These are phyloP conservation scores for Phainopepla nitens DNA, from an alignment of 2,113 vertebrate genomes.

Conservation along the genomic window DNA sequence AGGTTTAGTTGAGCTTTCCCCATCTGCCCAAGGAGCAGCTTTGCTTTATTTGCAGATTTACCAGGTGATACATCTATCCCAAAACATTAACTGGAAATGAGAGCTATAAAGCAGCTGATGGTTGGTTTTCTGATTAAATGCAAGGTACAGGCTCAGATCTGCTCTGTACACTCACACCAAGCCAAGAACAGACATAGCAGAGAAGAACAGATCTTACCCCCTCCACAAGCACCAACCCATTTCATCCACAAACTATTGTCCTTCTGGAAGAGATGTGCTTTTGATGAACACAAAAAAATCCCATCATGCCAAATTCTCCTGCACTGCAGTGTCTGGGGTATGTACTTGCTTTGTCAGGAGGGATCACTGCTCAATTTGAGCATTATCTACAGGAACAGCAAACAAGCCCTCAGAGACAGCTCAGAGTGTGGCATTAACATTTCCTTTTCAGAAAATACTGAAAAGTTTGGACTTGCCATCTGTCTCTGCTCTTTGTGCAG, in stretches of 20 bases:
- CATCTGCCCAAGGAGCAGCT: background rate
- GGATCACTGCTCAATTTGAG: background rate
- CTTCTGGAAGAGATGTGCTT: background rate
- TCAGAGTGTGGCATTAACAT: background rate
- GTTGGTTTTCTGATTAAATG: background rate
- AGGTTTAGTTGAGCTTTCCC: background rate
- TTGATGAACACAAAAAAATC: background rate
- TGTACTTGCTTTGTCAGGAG: background rate
- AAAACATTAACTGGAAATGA: background rate
- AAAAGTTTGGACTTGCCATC: background rate
- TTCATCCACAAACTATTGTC: background rate
- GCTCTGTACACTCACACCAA: background rate
- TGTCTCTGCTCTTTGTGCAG: background rate
- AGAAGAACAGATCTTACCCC: background rate
- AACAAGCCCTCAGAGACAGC: background rate
- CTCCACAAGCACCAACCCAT: background rate
- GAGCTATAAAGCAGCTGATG: background rate
- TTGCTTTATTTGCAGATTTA: background rate
- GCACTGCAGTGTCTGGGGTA: background rate
- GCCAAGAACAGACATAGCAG: background rate
- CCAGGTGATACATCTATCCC: background rate
- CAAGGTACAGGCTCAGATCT: background rate
- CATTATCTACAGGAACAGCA: background rate
- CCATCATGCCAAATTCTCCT: background rate
- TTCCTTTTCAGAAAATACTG: background rate